phyloP scores from a whole-genome alignment of 1,140 invertebrate genomes.

The Formica selysi region DNA sequence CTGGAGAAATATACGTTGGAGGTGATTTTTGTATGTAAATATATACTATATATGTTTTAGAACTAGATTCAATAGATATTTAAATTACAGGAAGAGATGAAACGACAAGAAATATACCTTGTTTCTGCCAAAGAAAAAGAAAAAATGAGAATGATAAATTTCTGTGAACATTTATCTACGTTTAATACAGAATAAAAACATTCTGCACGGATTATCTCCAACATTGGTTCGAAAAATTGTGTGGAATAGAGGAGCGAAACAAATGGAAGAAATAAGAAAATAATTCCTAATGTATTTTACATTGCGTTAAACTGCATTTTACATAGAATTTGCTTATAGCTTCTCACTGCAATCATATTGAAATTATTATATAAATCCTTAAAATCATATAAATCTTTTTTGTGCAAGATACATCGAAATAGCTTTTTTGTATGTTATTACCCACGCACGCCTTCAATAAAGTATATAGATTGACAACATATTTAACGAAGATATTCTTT shows the following conservation, averaged over 20 bases:
- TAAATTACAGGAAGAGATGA: conserved; percentile 33
- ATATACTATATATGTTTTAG: too few relatives aligned
- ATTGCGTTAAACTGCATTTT: background rate
- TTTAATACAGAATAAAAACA: background rate
- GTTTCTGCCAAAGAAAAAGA: conserved; percentile 1
- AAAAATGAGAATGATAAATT: background rate
- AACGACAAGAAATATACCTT: background rate
- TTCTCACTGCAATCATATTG: too few relatives aligned
- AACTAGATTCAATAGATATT: background rate
- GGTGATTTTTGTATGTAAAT: background rate
- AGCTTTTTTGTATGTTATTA: too few relatives aligned
- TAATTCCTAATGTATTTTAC: background rate
- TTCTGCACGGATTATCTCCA: conserved; percentile 2
- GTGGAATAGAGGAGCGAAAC: background rate
- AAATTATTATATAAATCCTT: too few relatives aligned
- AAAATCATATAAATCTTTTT: too few relatives aligned
- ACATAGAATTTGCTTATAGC: background rate
- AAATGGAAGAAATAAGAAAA: background rate
- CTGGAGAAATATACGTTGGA: background rate
- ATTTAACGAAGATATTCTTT: too few relatives aligned
- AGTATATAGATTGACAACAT: too few relatives aligned
- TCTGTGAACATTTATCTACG: background rate
- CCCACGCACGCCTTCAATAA: too few relatives aligned
- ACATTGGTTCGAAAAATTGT: conserved; percentile 23
- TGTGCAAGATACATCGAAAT: too few relatives aligned